Percentiles rank a stretch among this genome's conserved stretches.
Evolutionary conservation across 2,797 vertebrate genomes (phyloP).

Genomic region (Eupleurogrammus muticus): DNA sequence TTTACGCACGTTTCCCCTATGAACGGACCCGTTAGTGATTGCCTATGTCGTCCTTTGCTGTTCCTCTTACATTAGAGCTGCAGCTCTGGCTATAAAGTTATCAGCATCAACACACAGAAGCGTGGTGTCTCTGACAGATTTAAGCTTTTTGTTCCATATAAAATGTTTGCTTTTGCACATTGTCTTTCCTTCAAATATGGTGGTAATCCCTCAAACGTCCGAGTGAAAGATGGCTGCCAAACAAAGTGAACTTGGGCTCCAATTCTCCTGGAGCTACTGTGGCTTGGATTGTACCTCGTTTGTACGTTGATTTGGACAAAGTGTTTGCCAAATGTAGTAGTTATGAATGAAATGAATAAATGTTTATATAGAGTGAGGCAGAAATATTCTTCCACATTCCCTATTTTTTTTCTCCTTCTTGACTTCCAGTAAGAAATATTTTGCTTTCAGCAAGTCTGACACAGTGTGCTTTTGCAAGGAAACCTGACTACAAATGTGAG

Average conservation of each 20-base stretch:
- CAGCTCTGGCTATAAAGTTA: not conserved
- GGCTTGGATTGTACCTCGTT: constrained; percentile 28
- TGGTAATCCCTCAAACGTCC: constrained; percentile 23
- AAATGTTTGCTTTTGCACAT: constrained; percentile 32
- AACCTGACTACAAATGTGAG: too few relatives aligned
- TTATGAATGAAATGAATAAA: constrained; percentile 41
- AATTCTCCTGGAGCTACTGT: constrained; percentile 20
- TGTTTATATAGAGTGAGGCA: constrained; percentile 20
- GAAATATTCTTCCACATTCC: constrained; percentile 38
- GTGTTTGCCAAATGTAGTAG: constrained; percentile 15
- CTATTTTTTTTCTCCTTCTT: constrained; percentile 16
- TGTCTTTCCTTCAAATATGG: constrained; percentile 16
- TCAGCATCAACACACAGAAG: not conserved
- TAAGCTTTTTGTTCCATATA: constrained; percentile 36
- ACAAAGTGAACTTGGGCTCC: constrained; percentile 11
- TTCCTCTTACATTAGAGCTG: constrained; percentile 21
- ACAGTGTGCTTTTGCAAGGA: not conserved
- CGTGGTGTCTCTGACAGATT: constrained; percentile 1
- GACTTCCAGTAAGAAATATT: constrained; percentile 30
- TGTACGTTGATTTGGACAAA: constrained; percentile 22
- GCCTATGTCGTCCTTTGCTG: not conserved
- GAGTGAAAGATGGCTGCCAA: constrained; percentile 36
- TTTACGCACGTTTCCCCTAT: not conserved
- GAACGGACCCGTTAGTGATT: constrained; percentile 5
- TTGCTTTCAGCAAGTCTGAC: constrained; percentile 7